These are phyloP conservation scores for Apamea crenata DNA, from an alignment of 2,888 invertebrate species.

Conservation along the genomic window DNA sequence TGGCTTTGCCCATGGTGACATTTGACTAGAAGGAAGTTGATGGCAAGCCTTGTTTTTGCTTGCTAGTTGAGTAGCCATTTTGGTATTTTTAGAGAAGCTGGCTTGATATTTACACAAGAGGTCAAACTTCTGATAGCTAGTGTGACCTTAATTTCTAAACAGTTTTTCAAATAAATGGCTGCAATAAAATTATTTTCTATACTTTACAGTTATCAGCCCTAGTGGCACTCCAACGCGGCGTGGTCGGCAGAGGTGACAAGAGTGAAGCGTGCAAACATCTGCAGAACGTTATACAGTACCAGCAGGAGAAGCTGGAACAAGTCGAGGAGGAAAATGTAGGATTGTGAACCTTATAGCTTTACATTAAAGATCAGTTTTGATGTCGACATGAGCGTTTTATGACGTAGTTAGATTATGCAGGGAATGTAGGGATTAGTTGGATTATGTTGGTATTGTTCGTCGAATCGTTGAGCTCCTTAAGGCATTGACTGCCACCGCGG, in stretches of 20 bases:
- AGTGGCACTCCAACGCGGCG: slow-evolving; percentile 84
- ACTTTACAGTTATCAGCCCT: slow-evolving; percentile 80
- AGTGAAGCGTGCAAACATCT: slow-evolving; percentile 84
- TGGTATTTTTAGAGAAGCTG: background rate
- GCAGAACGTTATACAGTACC: slow-evolving; percentile 84
- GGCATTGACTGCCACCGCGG: no score
- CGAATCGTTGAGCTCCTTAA: no score
- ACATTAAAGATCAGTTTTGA: slow-evolving; percentile 57
- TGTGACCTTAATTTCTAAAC: background rate
- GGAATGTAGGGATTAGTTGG: no score
- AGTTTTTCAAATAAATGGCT: background rate
- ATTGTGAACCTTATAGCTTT: slow-evolving; percentile 62
- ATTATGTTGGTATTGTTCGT: no score
- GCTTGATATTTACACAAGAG: background rate
- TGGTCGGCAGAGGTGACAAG: slow-evolving; percentile 78
- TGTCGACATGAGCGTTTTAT: slow-evolving; percentile 63
- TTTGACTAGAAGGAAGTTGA: background rate
- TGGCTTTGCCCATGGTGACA: background rate
- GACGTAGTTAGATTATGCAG: slow-evolving; percentile 65
- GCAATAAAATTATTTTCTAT: background rate
- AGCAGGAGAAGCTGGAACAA: slow-evolving; percentile 82
- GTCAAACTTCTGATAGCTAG: background rate
- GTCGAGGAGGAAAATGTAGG: slow-evolving; percentile 86
- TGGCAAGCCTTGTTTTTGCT: background rate
- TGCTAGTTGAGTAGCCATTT: background rate